A percentile compares a stretch with the other conserved stretches of the same genome.
phyloP scores from a whole-genome alignment of 2,888 invertebrate species.

The Pandemis corylana region DNA sequence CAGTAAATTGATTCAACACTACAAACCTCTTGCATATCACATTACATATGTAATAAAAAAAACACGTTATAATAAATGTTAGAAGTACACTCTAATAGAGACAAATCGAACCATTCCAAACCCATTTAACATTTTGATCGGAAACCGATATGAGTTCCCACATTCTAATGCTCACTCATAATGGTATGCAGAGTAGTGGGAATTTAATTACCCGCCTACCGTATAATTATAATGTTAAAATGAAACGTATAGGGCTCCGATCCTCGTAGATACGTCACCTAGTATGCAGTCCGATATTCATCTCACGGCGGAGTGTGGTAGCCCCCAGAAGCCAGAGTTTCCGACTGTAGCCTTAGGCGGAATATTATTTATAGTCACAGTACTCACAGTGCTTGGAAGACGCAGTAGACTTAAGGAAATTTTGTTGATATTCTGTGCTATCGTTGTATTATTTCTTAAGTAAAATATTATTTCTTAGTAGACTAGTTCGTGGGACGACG shows the following conservation, averaged over 20 bases:
- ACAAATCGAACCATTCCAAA: constrained; percentile 18
- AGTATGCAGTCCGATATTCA: constrained; percentile 40
- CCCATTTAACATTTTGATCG: constrained; percentile 33
- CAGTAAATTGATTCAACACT: neutral
- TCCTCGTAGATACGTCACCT: constrained; percentile 42
- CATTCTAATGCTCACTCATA: constrained; percentile 33
- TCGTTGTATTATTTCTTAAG: too few species aligned
- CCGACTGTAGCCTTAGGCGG: constrained; percentile 53
- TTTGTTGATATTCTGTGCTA: neutral
- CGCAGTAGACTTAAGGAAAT: constrained; percentile 14
- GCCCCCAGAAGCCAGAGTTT: constrained; percentile 46
- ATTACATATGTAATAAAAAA: neutral
- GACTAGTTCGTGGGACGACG: too few species aligned
- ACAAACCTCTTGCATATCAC: neutral
- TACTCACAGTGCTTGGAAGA: constrained; percentile 6
- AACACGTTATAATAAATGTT: neutral
- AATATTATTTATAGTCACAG: constrained; percentile 53
- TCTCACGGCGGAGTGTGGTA: constrained; percentile 37
- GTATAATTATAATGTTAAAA: constrained; percentile 41
- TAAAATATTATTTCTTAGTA: too few species aligned
- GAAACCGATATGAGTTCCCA: constrained; percentile 32
- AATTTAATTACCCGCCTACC: constrained; percentile 41
- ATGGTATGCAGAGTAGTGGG: constrained; percentile 36
- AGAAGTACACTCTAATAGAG: constrained; percentile 9
- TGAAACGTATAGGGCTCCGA: constrained; percentile 35